Percentiles rank a stretch among this genome's conserved stretches.
These are phyloP conservation scores for Engystomops pustulosus DNA, from an alignment of 2,113 vertebrate genomes.

Conservation along the genomic window DNA sequence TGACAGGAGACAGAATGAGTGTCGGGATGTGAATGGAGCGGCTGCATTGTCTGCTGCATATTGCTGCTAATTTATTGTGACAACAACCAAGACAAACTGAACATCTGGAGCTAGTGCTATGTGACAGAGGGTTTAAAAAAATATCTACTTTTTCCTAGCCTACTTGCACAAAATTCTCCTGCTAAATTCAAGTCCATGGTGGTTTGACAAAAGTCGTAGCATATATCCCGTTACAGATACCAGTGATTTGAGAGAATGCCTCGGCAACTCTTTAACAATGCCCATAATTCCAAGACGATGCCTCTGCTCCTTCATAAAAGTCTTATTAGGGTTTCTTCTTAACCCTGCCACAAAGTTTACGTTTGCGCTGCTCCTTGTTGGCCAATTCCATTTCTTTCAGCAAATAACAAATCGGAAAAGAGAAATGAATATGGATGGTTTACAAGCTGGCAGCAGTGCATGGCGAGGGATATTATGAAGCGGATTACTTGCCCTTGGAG, in stretches of 20 bases:
- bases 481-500: not conserved
- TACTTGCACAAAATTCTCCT: constrained; percentile 24
- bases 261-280: constrained; percentile 42
- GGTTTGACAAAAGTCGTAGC: constrained; percentile 43
- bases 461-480: not conserved
- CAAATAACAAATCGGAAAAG: not conserved
- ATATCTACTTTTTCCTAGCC: constrained; percentile 50
- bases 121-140: constrained; percentile 56
- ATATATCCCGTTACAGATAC: constrained; percentile 38
- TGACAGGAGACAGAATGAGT: not conserved
- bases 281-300: constrained; percentile 26
- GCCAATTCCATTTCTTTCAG: not conserved
- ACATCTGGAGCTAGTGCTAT: constrained; percentile 37
- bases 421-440: constrained; percentile 11
- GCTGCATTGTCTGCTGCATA: constrained; percentile 24
- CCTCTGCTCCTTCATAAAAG: constrained; percentile 19
- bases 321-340: not conserved
- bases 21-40: constrained; percentile 8
- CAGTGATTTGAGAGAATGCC: constrained; percentile 47
- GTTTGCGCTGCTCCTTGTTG: not conserved
- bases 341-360: not conserved
- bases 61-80: constrained; percentile 37
- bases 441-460: not conserved
- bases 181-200: constrained; percentile 14
- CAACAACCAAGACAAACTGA: constrained; percentile 7